Conservation (phyloP, 2,888 invertebrate genomes). For the Lasioglossum marginatum region DNA sequence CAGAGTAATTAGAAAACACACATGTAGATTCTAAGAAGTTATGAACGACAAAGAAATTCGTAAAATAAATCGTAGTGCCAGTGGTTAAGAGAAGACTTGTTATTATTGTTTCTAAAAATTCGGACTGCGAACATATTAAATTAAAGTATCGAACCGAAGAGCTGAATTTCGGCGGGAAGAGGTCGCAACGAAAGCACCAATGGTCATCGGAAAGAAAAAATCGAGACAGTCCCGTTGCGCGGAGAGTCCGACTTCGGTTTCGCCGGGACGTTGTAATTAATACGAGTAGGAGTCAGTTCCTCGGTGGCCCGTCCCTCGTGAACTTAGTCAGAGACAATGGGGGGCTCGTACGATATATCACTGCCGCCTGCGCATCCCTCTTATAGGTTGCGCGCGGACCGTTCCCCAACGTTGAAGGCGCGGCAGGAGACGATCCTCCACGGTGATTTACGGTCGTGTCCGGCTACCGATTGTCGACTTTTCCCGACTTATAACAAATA, state of each 20-base stretch:
- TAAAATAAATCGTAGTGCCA: background rate
- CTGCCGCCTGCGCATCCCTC: slow-evolving; percentile 64
- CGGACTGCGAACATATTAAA: background rate
- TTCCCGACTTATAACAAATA: slow-evolving; percentile 60
- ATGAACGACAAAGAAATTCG: no score
- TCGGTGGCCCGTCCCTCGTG: slow-evolving; percentile 61
- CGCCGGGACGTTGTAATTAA: slow-evolving; percentile 65
- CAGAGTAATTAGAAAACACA: background rate
- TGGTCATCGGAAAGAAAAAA: background rate
- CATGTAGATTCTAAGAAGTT: no score
- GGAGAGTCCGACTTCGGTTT: slow-evolving; percentile 8
- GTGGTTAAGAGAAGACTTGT: no score
- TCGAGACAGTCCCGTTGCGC: slow-evolving; percentile 1
- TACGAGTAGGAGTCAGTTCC: slow-evolving; percentile 61
- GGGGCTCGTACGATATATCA: slow-evolving; percentile 67
- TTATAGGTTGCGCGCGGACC: slow-evolving; percentile 57
- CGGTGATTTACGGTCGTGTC: slow-evolving; percentile 60
- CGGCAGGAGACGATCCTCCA: slow-evolving; percentile 43
- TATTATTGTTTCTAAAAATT: no score
- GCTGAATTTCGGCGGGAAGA: background rate
- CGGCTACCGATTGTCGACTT: slow-evolving; percentile 55
- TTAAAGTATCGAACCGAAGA: no score
- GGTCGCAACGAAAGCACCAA: background rate
- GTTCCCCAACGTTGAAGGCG: slow-evolving; percentile 53
- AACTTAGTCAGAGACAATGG: slow-evolving; percentile 71